phyloP scores from a whole-genome alignment of 2,797 vertebrate species.

The Pipistrellus nathusii region DNA sequence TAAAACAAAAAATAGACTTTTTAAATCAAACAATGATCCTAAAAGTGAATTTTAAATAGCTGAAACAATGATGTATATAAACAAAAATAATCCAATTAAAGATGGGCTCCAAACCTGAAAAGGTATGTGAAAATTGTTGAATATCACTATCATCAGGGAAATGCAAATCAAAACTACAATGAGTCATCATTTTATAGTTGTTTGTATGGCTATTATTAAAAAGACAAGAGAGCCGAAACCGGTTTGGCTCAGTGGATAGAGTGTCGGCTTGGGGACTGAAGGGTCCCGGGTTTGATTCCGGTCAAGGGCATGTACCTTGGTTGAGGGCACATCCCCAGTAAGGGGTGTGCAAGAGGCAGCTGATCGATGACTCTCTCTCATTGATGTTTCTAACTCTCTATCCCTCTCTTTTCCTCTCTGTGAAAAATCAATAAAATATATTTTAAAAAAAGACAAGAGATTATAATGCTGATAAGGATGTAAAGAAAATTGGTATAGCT shows the following conservation, averaged over 20 bases:
- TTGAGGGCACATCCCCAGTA: no score
- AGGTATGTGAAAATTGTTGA: not conserved
- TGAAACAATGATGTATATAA: not conserved
- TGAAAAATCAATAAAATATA: no score
- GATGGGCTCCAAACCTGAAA: not conserved
- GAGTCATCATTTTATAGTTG: not conserved
- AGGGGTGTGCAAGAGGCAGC: no score
- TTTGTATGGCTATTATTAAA: not conserved
- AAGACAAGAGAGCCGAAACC: not conserved
- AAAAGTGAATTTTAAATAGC: conserved; percentile 2
- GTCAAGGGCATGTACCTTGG: no score
- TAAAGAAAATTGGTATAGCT: not conserved
- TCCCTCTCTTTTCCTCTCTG: no score
- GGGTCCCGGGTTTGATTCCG: no score
- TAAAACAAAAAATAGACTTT: not conserved
- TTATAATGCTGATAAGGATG: not conserved
- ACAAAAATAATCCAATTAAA: conserved; percentile 6
- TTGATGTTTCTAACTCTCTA: no score
- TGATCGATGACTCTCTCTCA: no score
- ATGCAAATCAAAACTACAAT: not conserved
- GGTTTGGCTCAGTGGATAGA: no score
- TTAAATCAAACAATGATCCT: not conserved
- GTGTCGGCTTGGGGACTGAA: no score
- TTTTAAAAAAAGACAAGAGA: not conserved
- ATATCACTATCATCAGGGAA: not conserved